Evolutionary conservation across 2,113 vertebrate species (phyloP).

Genomic region (Isichthys henryi): DNA sequence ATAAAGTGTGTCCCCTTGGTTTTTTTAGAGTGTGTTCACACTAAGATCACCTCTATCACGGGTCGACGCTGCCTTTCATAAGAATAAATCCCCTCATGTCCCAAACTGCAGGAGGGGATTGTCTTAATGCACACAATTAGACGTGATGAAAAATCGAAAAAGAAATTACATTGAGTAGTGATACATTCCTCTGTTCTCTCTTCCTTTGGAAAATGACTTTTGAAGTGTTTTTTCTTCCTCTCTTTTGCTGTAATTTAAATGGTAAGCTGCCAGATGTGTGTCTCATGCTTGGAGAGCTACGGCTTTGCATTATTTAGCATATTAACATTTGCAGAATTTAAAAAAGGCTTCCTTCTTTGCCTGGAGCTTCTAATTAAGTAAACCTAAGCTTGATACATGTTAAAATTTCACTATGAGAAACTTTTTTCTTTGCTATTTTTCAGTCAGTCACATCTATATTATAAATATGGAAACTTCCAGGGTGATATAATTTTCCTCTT

Average conservation of each 20-base stretch:
- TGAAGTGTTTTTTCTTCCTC: constrained; percentile 64
- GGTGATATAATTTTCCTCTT: constrained; percentile 83
- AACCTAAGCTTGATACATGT: constrained; percentile 99
- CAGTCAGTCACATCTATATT: constrained; percentile 86
- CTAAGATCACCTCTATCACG: neutral
- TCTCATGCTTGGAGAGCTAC: constrained; percentile 99
- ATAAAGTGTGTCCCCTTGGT: neutral
- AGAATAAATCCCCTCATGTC: constrained; percentile 34
- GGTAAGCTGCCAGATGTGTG: constrained; percentile 99
- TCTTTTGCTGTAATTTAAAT: constrained; percentile 92
- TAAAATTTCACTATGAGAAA: constrained; percentile 95
- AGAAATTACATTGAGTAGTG: constrained; percentile 83
- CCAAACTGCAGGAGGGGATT: constrained; percentile 53
- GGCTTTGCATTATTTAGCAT: constrained; percentile 99
- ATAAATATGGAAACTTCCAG: constrained; percentile 88
- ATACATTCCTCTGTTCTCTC: constrained; percentile 82
- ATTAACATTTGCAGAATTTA: constrained; percentile 99
- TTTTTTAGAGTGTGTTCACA: neutral
- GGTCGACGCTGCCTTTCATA: neutral
- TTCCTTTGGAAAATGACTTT: constrained; percentile 82
- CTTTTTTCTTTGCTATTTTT: constrained; percentile 63
- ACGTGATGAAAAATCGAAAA: constrained; percentile 79
- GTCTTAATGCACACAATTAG: constrained; percentile 73
- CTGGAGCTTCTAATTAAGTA: constrained; percentile 99
- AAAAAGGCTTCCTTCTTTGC: constrained; percentile 97